Conservation (phyloP, 2,113 vertebrate genomes). For the Glareola pratincola region DNA sequence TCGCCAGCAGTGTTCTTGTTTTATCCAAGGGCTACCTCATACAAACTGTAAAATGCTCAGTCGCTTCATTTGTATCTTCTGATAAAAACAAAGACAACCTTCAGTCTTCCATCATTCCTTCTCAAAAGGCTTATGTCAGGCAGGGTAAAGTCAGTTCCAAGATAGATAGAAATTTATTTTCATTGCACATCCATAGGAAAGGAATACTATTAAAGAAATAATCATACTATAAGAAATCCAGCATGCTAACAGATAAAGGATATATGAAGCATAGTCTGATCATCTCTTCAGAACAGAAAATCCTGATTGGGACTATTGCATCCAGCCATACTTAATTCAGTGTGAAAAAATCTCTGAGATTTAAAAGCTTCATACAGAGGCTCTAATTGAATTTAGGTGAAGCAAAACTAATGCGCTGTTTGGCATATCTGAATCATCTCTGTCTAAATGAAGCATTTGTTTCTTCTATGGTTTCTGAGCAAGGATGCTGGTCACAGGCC, state of each 20-base stretch:
- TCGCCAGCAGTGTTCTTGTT: neutral
- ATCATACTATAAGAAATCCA: neutral
- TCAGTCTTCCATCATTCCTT: neutral
- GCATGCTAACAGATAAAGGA: neutral
- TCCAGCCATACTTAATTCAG: neutral
- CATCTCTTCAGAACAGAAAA: neutral
- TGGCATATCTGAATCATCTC: neutral
- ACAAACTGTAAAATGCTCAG: neutral
- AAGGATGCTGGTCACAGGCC: neutral
- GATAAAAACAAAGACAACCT: neutral
- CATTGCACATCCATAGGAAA: neutral
- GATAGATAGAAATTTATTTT: neutral
- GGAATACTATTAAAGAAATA: neutral
- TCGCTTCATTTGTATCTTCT: neutral
- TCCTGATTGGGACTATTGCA: neutral
- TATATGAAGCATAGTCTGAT: neutral
- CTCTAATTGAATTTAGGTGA: slow-evolving; percentile 40
- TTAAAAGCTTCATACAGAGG: slow-evolving; percentile 23
- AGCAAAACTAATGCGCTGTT: slow-evolving; percentile 24
- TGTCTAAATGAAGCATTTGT: neutral
- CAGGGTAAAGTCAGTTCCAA: neutral
- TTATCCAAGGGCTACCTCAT: neutral
- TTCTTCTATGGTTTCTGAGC: neutral
- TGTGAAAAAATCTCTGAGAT: neutral
- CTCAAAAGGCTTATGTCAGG: neutral